Evolutionary conservation across 23 tunicate species (phyloP), one percentile per base, ranked within the genome.

Genomic region (Halocynthia roretzi): DNA sequence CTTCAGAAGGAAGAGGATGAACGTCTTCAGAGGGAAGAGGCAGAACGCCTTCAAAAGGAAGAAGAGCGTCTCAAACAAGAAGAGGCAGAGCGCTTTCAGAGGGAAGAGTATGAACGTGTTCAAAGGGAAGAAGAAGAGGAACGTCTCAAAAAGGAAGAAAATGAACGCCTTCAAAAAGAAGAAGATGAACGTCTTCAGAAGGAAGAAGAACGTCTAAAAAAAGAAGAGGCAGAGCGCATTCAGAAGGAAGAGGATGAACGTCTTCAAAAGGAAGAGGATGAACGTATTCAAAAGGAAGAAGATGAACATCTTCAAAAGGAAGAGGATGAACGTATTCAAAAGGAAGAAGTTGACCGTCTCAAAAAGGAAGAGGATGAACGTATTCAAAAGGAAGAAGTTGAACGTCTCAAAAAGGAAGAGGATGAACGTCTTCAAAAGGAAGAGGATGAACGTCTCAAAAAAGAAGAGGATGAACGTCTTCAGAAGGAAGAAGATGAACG

Each of bases 181-280:
- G 81, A 83, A 61, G 74, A 8, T 0, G 85, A 81, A 7, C 40
- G 9, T 2, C 52, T 15, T 21, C 15, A 60, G 77, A 21, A 68
- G 79, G 78, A 72, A 50, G 77, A 72, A 49, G 77, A 40, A 17
- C 55, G 64, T 12, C 18, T 58, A 54, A 5, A 75, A 11, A 75
- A 83, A 53, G 81, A 75, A 61, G 71, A 66, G 5, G 23, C 6
- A 61, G 20, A 67, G 5, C 50, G 52, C 18, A 75, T n/a, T 53
- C 54, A 68, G 52, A 52, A 76, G 14, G 86, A 82, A 64, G 80
- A 82, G 51, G 81, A 6, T 0, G 85, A 72, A 49, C 17, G 18
- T 5, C 15, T 19, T n/a, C 11, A 23, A 76, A 56, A n/a, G 14
- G 31, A 68, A 17, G 31, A 19, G 5, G 72, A 60, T 1, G 18